These are phyloP conservation scores for Sthenelais limicola DNA, from an alignment of 2,888 invertebrate species.

Conservation along the genomic window DNA sequence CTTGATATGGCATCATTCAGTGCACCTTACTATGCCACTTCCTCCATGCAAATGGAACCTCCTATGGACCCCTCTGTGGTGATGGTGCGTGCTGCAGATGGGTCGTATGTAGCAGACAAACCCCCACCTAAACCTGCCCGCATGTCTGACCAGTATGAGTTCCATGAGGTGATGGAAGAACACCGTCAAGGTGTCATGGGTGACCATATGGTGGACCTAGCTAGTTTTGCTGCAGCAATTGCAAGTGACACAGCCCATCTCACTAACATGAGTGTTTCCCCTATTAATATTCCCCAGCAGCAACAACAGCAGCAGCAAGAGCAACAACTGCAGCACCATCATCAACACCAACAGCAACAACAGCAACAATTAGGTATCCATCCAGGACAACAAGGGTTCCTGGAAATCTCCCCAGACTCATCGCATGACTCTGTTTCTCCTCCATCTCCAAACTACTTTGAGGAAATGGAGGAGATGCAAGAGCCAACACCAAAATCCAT, in stretches of 20 bases:
- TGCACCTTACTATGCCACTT: conserved; percentile 28
- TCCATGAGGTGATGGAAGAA: conserved; percentile 36
- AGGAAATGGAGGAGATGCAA: conserved; percentile 60
- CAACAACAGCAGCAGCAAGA: conserved; percentile 26
- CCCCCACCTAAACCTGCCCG: conserved; percentile 51
- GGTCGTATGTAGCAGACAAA: conserved; percentile 14
- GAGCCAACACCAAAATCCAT: conserved; percentile 68
- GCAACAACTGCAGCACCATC: not conserved
- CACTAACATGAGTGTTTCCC: conserved; percentile 69
- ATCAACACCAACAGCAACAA: conserved; percentile 23
- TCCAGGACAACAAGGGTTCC: conserved; percentile 51
- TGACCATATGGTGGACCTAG: conserved; percentile 59
- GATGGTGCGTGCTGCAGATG: conserved; percentile 28
- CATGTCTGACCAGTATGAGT: conserved; percentile 41
- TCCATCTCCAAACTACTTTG: conserved; percentile 50
- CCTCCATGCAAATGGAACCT: conserved; percentile 15
- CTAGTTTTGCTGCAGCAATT: conserved; percentile 70
- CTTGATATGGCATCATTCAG: conserved; percentile 29
- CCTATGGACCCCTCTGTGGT: conserved; percentile 19
- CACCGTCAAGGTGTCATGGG: not conserved
- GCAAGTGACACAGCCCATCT: conserved; percentile 70
- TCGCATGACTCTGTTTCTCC: conserved; percentile 49
- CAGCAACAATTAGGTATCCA: conserved; percentile 37
- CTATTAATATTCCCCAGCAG: conserved; percentile 57
- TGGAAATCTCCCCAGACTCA: conserved; percentile 59